phyloP scores from a whole-genome alignment of 1,140 invertebrate species.

The Drosophila paulistorum region DNA sequence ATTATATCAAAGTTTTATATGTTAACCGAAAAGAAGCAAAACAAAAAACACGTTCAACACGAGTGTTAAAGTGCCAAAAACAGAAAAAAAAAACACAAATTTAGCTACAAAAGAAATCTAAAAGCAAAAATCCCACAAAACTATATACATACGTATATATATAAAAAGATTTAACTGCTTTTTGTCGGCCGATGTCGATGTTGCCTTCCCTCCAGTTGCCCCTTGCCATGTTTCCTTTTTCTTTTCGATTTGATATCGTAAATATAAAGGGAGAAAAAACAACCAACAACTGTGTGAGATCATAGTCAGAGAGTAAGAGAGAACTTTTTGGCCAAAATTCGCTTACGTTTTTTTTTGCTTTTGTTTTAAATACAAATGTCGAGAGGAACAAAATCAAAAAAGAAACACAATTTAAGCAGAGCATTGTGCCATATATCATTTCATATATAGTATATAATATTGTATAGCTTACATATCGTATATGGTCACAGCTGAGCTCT shows the following conservation, averaged over 20 bases:
- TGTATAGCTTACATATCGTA: slow-evolving; percentile 36
- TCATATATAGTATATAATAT: slow-evolving; percentile 31
- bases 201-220: not conserved
- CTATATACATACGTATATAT: not conserved
- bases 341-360: slow-evolving; percentile 26
- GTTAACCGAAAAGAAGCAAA: slow-evolving; percentile 25
- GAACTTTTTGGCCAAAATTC: slow-evolving; percentile 32
- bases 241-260: slow-evolving; percentile 71
- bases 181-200: slow-evolving; percentile 25
- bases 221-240: slow-evolving; percentile 2
- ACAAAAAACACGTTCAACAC: slow-evolving; percentile 61
- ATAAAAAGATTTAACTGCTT: slow-evolving; percentile 60
- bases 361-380: slow-evolving; percentile 53
- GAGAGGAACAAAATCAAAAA: slow-evolving; percentile 22
- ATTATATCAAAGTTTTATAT: slow-evolving; percentile 42
- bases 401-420: slow-evolving; percentile 34
- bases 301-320: slow-evolving; percentile 37
- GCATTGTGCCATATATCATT: slow-evolving; percentile 46
- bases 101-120: slow-evolving; percentile 24
- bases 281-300: slow-evolving; percentile 52
- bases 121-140: slow-evolving; percentile 36
- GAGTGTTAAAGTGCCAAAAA: slow-evolving; percentile 53
- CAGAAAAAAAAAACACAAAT: slow-evolving; percentile 51
- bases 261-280: slow-evolving; percentile 43
- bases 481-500: slow-evolving; percentile 38